A percentile compares a stretch with the other conserved stretches of the same genome.
Evolutionary conservation across 2,113 vertebrate genomes (phyloP).

Genomic region (Caloenas nicobarica): DNA sequence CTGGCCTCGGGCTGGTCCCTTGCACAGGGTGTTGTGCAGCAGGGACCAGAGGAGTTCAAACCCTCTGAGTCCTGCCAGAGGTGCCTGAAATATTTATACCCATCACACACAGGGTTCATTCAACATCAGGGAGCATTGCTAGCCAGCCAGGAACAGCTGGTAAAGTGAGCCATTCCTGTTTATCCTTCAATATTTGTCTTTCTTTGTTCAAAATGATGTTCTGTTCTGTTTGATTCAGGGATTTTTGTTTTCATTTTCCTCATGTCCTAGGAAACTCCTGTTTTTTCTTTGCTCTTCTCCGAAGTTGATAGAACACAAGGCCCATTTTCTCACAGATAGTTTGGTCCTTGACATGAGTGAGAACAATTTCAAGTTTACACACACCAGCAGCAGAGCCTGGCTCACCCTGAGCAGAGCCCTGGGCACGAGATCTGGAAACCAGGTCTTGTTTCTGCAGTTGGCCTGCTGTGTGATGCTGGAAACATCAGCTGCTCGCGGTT

Average conservation of each 20-base stretch:
- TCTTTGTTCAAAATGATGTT: background rate
- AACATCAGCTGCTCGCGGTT: accelerated
- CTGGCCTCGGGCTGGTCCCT: background rate
- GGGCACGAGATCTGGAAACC: background rate
- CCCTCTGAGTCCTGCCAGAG: background rate
- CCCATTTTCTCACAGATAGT: background rate
- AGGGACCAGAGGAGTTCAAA: background rate
- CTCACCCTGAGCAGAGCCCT: background rate
- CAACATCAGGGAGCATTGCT: background rate
- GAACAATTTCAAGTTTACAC: background rate
- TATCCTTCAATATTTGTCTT: background rate
- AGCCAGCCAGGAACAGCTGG: background rate
- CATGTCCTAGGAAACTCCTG: background rate
- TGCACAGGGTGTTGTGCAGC: background rate
- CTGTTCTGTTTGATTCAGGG: background rate
- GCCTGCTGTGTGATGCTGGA: background rate
- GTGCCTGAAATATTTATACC: background rate
- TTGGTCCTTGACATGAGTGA: background rate
- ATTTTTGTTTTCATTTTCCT: background rate
- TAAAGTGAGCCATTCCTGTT: background rate
- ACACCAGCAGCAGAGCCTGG: background rate
- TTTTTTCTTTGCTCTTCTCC: background rate
- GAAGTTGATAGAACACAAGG: background rate
- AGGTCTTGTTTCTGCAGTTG: background rate
- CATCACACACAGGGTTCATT: accelerated